Evolutionary conservation across 2,113 vertebrate genomes (phyloP).

Genomic region (Centropus unirufus): DNA sequence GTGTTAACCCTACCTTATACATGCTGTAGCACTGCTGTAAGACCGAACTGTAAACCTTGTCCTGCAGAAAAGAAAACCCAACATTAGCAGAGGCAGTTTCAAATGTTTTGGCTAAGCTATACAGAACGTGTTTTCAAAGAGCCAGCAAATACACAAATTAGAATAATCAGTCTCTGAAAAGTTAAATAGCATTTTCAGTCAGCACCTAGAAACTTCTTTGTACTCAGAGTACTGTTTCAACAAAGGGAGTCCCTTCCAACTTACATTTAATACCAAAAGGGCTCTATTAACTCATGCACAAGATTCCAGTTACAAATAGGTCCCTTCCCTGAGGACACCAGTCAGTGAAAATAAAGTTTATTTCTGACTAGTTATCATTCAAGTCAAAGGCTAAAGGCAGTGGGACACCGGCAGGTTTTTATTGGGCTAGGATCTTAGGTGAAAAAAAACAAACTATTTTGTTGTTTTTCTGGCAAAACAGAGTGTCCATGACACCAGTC

Average conservation of each 20-base stretch:
- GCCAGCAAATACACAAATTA: not conserved
- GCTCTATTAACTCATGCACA: not conserved
- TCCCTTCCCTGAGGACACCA: not conserved
- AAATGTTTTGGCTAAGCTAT: not conserved
- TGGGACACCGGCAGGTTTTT: not conserved
- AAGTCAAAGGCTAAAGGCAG: not conserved
- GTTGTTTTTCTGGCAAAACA: not conserved
- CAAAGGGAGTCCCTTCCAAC: not conserved
- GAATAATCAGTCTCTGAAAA: not conserved
- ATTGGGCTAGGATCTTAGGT: not conserved
- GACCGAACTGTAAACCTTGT: slow-evolving; percentile 96
- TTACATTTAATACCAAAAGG: not conserved
- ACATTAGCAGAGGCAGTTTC: not conserved
- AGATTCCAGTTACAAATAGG: not conserved
- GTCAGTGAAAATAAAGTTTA: not conserved
- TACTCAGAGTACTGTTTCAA: not conserved
- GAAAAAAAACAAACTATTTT: not conserved
- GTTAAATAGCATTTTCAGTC: not conserved
- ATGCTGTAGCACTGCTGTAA: slow-evolving; percentile 96
- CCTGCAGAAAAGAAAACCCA: slow-evolving; percentile 75
- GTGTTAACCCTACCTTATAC: slow-evolving; percentile 88
- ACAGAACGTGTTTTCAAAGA: not conserved
- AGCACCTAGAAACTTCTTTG: not conserved
- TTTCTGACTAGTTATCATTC: not conserved
- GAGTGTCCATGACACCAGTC: not conserved